Base-by-base conservation (phyloP, 2,797 vertebrate genomes). In the Parauchenoglanis punctatus region DNA sequence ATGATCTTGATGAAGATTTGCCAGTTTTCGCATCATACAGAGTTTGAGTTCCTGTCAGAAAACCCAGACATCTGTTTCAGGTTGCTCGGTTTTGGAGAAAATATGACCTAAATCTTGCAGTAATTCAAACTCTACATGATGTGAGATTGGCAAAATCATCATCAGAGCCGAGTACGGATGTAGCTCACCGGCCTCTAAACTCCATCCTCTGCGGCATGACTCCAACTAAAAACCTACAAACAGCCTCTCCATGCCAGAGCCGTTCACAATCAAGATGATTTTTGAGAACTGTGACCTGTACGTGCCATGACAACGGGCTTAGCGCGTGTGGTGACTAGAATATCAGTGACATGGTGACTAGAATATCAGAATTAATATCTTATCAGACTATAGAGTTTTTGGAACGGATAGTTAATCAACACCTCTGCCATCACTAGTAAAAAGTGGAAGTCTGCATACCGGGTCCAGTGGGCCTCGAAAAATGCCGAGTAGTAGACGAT, bases 401-500 rank as follows among this genome's bases (percentile, higher is more conserved):
- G 4, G 20, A 1, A 15, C 46, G 1, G 23, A 20, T 12, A 4
- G 44, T 7, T 23, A 18, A 31, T n/a, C 12, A 61, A 59, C 40
- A 56, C 35, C 35, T 46, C 18, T 58, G 1, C 20, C 4, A 80
- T 23, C 4, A 3, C 3, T 77, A n/a, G 11, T 11, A 13, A 15
- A 49, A 23, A 31, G 17, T 58, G 25, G 35, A 31, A 65, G 44
- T 49, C 46, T 58, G 18, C 31, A 56, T 94, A 99, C 98, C 98
- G 96, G 87, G 98, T 99, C 98, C 98, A 99, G 89, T 99, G 98
- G 0, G 97, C 97, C 93, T 99, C 98, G 0, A 99, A 98, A 95
- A 99, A 99, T 70, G 96, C 97, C 0, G 98, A 99, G 90, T 99
- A 99, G 92, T 99, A 99, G 84, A 99, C 98, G 0, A 99, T 99